A percentile compares a stretch with the other conserved stretches of the same genome.
phyloP scores from a whole-genome alignment of 1,140 invertebrate species.

The Spodoptera litura region DNA sequence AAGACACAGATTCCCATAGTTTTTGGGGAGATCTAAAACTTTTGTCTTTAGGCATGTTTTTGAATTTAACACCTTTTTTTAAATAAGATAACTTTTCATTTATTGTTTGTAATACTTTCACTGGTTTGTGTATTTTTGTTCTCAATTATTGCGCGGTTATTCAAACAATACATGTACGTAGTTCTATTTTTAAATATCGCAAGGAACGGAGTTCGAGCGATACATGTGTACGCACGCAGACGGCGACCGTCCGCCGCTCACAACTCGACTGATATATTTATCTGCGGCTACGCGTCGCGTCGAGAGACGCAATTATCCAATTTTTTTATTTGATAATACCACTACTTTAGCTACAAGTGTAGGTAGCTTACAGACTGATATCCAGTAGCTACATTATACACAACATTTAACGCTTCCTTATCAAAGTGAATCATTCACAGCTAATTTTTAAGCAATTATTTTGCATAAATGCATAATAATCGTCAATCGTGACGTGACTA shows the following conservation, averaged over 20 bases:
- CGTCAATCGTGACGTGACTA: too few relatives aligned
- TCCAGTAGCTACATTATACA: neutral
- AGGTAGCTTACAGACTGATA: slow-evolving; percentile 50
- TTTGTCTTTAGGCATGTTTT: slow-evolving; percentile 71
- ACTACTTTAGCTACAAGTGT: slow-evolving; percentile 9
- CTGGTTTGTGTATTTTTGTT: neutral
- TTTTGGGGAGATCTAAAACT: slow-evolving; percentile 72
- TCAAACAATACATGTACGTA: neutral
- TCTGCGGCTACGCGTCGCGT: slow-evolving; percentile 1
- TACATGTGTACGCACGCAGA: neutral
- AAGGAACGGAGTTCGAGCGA: neutral
- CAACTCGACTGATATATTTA: slow-evolving; percentile 37
- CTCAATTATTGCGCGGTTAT: neutral
- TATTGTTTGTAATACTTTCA: neutral
- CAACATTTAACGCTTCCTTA: neutral
- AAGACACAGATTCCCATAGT: slow-evolving; percentile 79
- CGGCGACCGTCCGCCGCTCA: slow-evolving; percentile 33
- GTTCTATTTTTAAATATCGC: slow-evolving; percentile 2
- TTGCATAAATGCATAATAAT: too few relatives aligned
- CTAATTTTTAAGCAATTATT: slow-evolving; percentile 53
- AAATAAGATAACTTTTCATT: slow-evolving; percentile 1
- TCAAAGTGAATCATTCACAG: neutral
- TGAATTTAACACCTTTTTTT: neutral
- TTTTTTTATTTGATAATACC: slow-evolving; percentile 31
- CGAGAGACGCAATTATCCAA: slow-evolving; percentile 34